These are phyloP conservation scores for Eugnorisma glareosa DNA, from an alignment of 2,888 invertebrate species.

Conservation along the genomic window DNA sequence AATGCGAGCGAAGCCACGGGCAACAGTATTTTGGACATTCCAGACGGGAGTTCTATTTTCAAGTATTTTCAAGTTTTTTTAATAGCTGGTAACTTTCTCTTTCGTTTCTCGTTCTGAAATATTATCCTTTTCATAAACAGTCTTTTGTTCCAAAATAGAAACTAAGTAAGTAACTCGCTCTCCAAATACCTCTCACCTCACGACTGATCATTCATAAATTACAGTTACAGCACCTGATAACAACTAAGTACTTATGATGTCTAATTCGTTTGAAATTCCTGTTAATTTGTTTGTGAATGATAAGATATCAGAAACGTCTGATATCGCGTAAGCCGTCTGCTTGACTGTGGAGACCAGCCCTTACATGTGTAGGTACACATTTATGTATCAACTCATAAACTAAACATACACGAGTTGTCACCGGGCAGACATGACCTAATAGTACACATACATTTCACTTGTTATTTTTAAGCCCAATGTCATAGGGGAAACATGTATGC, in stretches of 20 bases:
- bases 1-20: too few relatives aligned
- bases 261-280: slow-evolving; percentile 33
- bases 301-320: slow-evolving; percentile 34
- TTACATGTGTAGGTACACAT: too few relatives aligned
- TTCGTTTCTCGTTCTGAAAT: not conserved
- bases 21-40: not conserved
- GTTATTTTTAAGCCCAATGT: not conserved
- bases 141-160: not conserved
- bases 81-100: not conserved
- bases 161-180: not conserved
- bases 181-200: slow-evolving; percentile 30
- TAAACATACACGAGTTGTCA: too few relatives aligned
- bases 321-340: slow-evolving; percentile 15
- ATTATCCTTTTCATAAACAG: not conserved
- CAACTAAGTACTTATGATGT: not conserved
- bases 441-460: not conserved
- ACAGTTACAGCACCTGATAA: slow-evolving; percentile 23
- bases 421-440: not conserved
- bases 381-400: not conserved
- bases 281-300: slow-evolving; percentile 31
- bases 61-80: not conserved
- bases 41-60: not conserved
- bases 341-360: not conserved
- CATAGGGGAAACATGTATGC: not conserved
- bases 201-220: slow-evolving; percentile 47